These are phyloP conservation scores for Muscicapa striata DNA, from an alignment of 2,797 vertebrate species.

Conservation along the genomic window DNA sequence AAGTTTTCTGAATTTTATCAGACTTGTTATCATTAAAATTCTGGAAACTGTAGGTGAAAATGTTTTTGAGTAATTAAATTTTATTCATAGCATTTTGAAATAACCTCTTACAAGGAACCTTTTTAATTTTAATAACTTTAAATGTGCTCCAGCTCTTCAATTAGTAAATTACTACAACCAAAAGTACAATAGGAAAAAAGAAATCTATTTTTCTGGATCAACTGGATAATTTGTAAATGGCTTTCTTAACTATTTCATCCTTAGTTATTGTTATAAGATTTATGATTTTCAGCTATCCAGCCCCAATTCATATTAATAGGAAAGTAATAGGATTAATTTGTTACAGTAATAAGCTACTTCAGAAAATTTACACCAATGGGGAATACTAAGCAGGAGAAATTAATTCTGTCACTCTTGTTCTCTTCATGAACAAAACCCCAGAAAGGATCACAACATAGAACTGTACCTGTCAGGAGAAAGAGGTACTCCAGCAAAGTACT, in stretches of 20 bases:
- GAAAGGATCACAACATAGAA: background rate
- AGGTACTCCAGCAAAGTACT: background rate
- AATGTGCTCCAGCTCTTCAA: conserved; percentile 28
- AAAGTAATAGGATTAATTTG: background rate
- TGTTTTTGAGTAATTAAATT: background rate
- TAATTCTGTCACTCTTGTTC: background rate
- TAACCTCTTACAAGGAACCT: background rate
- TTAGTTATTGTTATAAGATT: background rate
- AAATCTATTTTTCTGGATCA: conserved; percentile 22
- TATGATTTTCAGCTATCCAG: background rate
- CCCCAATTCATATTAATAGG: background rate
- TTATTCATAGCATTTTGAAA: background rate
- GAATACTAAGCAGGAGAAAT: background rate
- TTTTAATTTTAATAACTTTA: background rate
- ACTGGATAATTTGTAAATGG: background rate
- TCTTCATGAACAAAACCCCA: background rate
- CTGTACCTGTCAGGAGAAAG: background rate
- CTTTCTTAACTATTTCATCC: background rate
- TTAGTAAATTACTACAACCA: conserved; percentile 31
- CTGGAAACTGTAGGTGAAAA: background rate
- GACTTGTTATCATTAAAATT: background rate
- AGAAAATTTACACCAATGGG: background rate
- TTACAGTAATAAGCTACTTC: background rate
- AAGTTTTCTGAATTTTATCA: background rate
- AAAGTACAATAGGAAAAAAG: background rate